Percentiles rank a stretch among this genome's conserved stretches.
phyloP scores from a whole-genome alignment of 30 jellyfish, hydroid and myxozoan species.

The Aurelia coerulea region DNA sequence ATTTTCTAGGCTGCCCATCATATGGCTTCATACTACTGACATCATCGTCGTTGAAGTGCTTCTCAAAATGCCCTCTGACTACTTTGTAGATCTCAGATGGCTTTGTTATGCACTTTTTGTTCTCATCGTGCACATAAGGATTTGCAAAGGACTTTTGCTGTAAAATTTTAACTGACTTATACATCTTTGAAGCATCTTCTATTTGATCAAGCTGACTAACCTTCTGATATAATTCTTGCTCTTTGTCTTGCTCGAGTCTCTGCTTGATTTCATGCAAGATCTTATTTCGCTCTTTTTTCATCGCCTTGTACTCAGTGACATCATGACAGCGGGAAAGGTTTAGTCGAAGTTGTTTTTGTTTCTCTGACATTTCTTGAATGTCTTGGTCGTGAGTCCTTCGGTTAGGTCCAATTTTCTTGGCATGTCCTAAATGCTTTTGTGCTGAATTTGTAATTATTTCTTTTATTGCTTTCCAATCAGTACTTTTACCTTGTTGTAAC shows the following conservation, averaged over 20 bases:
- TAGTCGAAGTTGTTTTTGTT: slow-evolving; percentile 54
- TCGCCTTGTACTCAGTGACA: slow-evolving; percentile 28
- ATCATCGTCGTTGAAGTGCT: slow-evolving; percentile 40
- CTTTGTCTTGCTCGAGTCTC: no score
- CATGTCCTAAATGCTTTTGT: slow-evolving; percentile 29
- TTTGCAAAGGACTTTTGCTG: slow-evolving; percentile 55
- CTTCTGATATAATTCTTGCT: slow-evolving; percentile 48
- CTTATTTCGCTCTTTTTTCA: slow-evolving; percentile 40
- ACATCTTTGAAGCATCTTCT: slow-evolving; percentile 62
- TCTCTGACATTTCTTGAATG: slow-evolving; percentile 64
- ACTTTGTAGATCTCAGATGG: slow-evolving; percentile 60
- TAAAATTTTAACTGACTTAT: slow-evolving; percentile 44
- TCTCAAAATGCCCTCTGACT: slow-evolving; percentile 42
- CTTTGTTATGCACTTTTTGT: slow-evolving; percentile 54
- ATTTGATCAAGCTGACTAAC: slow-evolving; percentile 61
- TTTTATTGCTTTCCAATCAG: neutral
- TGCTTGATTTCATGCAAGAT: no score
- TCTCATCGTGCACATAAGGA: slow-evolving; percentile 61
- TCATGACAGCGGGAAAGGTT: slow-evolving; percentile 38
- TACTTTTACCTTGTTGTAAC: neutral
- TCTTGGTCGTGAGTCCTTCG: slow-evolving; percentile 33
- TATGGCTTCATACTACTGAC: slow-evolving; percentile 49
- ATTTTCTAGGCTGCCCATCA: slow-evolving; percentile 65
- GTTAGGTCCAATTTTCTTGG: slow-evolving; percentile 46
- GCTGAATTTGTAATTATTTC: slow-evolving; percentile 4